These are phyloP conservation scores for Odontomyia ornata DNA, from an alignment of 2,888 invertebrate species.

Conservation along the genomic window DNA sequence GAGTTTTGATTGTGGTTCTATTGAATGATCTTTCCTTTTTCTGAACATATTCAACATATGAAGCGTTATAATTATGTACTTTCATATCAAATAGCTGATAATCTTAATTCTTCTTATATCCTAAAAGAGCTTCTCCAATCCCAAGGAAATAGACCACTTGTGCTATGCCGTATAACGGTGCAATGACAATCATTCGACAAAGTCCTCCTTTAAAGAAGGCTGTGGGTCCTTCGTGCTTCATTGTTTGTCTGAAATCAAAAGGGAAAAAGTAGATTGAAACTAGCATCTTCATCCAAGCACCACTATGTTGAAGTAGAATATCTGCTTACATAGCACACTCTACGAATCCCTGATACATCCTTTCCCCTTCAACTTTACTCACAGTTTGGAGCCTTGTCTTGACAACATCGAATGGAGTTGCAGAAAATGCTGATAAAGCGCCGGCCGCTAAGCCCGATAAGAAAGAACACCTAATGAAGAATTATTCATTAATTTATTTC, in stretches of 20 bases:
- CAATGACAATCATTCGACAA: constrained; percentile 97
- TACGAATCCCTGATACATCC: constrained; percentile 83
- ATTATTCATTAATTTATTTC: constrained; percentile 1
- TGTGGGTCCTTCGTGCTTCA: constrained; percentile 85
- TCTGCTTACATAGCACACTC: constrained; percentile 87
- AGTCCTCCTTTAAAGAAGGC: constrained; percentile 99
- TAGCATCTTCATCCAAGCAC: neutral
- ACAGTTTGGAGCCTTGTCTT: constrained; percentile 97
- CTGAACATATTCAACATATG: too few relatives aligned
- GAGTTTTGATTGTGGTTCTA: too few relatives aligned
- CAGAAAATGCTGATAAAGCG: constrained; percentile 84
- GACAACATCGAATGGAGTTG: constrained; percentile 97
- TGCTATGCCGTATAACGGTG: constrained; percentile 97
- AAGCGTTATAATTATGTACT: too few relatives aligned
- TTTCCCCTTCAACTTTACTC: constrained; percentile 85
- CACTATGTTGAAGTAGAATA: neutral
- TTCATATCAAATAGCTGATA: too few relatives aligned
- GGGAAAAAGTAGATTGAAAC: too few relatives aligned
- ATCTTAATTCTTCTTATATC: constrained; percentile 60
- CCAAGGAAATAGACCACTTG: constrained; percentile 98
- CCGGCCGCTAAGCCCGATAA: constrained; percentile 90
- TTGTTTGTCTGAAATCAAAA: constrained; percentile 74
- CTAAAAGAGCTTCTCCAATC: constrained; percentile 83
- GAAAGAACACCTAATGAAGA: constrained; percentile 87
- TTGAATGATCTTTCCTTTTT: too few relatives aligned